A percentile compares a stretch with the other conserved stretches of the same genome.
Conservation (phyloP, 2,888 invertebrate genomes). For the Priocnemis perturbator region DNA sequence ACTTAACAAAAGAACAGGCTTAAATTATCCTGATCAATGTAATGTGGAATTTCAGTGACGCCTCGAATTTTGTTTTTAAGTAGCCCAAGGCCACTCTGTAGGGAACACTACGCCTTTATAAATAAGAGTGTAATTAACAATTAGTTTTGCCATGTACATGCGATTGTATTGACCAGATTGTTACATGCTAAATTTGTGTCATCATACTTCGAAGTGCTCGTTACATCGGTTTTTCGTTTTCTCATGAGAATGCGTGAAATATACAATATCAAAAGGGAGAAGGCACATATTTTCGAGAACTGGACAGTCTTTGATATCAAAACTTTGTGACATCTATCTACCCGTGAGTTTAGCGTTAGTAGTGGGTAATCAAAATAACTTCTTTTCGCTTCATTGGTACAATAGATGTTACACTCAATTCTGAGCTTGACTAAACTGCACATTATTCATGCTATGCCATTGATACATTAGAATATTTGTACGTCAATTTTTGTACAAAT, state of each 20-base stretch:
- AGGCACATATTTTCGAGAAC: constrained; percentile 53
- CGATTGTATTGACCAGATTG: constrained; percentile 32
- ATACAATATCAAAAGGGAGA: constrained; percentile 51
- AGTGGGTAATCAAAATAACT: too few species aligned
- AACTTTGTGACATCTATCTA: neutral
- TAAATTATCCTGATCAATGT: constrained; percentile 15
- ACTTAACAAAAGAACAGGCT: constrained; percentile 4
- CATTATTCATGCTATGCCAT: too few species aligned
- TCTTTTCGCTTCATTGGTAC: too few species aligned
- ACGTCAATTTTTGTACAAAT: too few species aligned
- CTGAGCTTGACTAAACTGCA: too few species aligned
- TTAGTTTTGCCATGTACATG: constrained; percentile 29
- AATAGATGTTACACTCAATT: too few species aligned
- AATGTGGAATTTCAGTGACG: constrained; percentile 12
- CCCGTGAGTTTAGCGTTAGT: too few species aligned
- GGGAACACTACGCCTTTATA: constrained; percentile 23
- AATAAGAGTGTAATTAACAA: constrained; percentile 31
- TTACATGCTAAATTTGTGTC: constrained; percentile 24
- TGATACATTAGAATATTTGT: too few species aligned
- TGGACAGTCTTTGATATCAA: constrained; percentile 20
- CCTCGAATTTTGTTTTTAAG: neutral
- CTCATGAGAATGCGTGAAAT: constrained; percentile 37
- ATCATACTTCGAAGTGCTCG: constrained; percentile 32
- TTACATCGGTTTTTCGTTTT: constrained; percentile 28
- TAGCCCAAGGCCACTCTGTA: constrained; percentile 37